Evolutionary conservation across 2,888 invertebrate genomes (phyloP), one percentile per base, ranked within the genome.

Genomic region (Frankliniella fusca): DNA sequence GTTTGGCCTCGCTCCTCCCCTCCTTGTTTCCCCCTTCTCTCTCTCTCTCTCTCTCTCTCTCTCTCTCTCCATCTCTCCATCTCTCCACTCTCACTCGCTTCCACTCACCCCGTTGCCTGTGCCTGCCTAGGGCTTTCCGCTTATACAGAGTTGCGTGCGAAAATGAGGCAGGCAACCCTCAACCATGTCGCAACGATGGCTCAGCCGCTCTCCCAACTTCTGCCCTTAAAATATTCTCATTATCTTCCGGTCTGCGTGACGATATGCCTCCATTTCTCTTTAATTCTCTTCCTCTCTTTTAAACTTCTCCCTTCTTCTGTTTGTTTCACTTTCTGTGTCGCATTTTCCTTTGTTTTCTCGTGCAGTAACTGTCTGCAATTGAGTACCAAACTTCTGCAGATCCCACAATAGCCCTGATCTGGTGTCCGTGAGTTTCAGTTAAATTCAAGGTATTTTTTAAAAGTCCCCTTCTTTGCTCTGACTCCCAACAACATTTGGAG

Each of bases 1-100:
- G 23, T 70, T 70, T 23, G 70, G 23, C 70, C 23, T 70, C 70
- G 70, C 20, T n/a, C 7, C 61, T n/a, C 15, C 61, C 18, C 65
- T 5, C 61, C 28, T 12, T 54, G 9, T 27, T 28, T 48, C 65
- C 18, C 48, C 48, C 27, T n/a, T 28, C 70, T 70, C 23, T 11
- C 48, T 15, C 81, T 23, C 27, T 70, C 76, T 3, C 49, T 81
- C 28, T 80, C 80, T 15, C 48, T 80, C 80, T 38, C 80, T 80
- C 48, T 80, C 38, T 15, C 28, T 80, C 38, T 80, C 80, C 48
- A 8, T 80, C 38, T 48, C 80, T 38, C 80, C 48, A 0, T 80
- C 27, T 23, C 48, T 80, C 2, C 48, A 12, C 48, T 48, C 48
- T 48, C 12, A 11, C 48, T 2, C 48, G 5, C 48, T 48, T 80